phyloP scores from a whole-genome alignment of 92 coral and sea anemone genomes.

The Anthopleura xanthogrammica region DNA sequence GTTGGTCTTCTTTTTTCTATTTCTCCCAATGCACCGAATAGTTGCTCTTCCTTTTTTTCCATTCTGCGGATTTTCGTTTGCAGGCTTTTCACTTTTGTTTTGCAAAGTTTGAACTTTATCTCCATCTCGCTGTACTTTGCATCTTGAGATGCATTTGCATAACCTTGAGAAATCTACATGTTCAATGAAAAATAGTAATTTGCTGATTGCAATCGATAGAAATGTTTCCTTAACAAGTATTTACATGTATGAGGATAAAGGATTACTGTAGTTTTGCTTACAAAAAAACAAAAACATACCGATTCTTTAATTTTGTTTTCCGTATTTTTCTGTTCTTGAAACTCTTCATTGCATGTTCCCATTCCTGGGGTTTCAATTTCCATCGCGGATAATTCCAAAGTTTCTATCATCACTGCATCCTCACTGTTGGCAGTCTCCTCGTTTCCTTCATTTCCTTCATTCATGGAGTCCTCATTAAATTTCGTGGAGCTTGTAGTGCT shows the following conservation, averaged over 20 bases:
- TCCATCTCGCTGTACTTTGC: neutral
- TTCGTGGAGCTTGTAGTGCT: no score
- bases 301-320: no score
- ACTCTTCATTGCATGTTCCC: no score
- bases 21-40: no score
- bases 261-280: neutral
- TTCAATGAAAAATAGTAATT: neutral
- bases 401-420: no score
- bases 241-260: neutral
- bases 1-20: no score
- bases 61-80: slow-evolving; percentile 18
- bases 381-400: no score
- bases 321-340: no score
- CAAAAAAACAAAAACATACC: neutral
- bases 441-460: no score
- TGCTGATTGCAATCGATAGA: neutral
- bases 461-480: no score
- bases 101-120: neutral
- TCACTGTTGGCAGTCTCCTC: no score
- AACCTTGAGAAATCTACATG: neutral
- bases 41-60: neutral
- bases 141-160: neutral
- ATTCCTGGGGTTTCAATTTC: no score
- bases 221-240: neutral
- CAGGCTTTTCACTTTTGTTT: neutral